These are phyloP conservation scores for Rotaria sp. DNA, from an alignment of 2,888 invertebrate genomes.

Conservation along the genomic window DNA sequence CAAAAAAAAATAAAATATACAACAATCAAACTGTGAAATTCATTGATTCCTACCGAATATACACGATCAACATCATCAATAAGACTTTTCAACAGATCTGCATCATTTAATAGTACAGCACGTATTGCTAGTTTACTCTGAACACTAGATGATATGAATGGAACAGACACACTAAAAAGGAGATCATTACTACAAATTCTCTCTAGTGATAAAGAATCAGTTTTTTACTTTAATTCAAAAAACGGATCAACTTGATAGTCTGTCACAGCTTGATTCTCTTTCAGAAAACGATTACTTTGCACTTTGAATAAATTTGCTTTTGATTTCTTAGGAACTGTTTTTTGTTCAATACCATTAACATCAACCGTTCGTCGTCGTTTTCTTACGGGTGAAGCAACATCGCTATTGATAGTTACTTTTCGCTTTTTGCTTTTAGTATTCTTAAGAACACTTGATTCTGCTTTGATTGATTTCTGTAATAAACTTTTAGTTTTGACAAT, in stretches of 20 bases:
- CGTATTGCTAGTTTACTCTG: conserved; percentile 54
- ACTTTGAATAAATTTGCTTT: conserved; percentile 29
- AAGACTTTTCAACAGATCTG: conserved; percentile 45
- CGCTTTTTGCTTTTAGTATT: not conserved
- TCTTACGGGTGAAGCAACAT: not conserved
- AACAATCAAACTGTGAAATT: no score
- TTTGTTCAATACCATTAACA: not conserved
- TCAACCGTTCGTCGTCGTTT: not conserved
- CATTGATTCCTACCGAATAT: conserved; percentile 43
- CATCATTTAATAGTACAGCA: conserved; percentile 49
- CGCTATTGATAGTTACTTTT: not conserved
- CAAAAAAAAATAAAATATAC: no score
- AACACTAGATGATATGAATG: conserved; percentile 55
- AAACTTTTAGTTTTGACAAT: not conserved
- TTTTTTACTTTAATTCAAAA: conserved; percentile 52
- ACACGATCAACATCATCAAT: conserved; percentile 45
- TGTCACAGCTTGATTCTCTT: conserved; percentile 49
- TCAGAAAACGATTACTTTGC: conserved; percentile 26
- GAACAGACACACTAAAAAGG: conserved; percentile 52
- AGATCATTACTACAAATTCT: no score
- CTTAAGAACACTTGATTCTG: not conserved
- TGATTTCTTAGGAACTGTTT: not conserved
- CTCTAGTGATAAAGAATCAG: no score
- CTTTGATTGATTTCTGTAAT: not conserved
- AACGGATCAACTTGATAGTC: conserved; percentile 54